A percentile compares a stretch with the other conserved stretches of the same genome.
phyloP scores from a whole-genome alignment of 1,140 invertebrate species.

The Papilio polyxenes region DNA sequence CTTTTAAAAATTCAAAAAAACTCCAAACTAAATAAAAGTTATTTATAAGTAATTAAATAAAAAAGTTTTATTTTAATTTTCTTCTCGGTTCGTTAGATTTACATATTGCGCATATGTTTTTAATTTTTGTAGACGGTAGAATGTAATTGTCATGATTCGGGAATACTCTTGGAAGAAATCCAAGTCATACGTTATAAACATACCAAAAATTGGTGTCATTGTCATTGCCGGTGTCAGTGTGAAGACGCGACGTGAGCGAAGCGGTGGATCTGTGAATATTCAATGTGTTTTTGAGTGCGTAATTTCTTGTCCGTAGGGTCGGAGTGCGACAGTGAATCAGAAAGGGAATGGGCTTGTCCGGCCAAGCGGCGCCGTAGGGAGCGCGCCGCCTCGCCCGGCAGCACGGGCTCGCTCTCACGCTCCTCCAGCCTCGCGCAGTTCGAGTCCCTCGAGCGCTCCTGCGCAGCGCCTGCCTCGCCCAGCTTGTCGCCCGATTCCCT shows the following conservation, averaged over 20 bases:
- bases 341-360: slow-evolving; percentile 89
- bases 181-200: slow-evolving; percentile 54
- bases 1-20: not conserved
- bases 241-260: slow-evolving; percentile 36
- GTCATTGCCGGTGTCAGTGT: slow-evolving; percentile 65
- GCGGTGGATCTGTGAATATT: slow-evolving; percentile 12
- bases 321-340: slow-evolving; percentile 82
- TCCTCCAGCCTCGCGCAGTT: slow-evolving; percentile 90
- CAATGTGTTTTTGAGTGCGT: slow-evolving; percentile 35
- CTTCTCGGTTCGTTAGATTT: not conserved
- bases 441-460: slow-evolving; percentile 88
- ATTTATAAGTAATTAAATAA: not conserved
- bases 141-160: slow-evolving; percentile 39
- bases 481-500: slow-evolving; percentile 73
- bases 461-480: slow-evolving; percentile 75
- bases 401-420: slow-evolving; percentile 82
- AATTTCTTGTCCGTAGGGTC: slow-evolving; percentile 61
- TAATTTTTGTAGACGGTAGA: slow-evolving; percentile 40
- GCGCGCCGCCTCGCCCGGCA: slow-evolving; percentile 68
- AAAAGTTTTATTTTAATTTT: not conserved
- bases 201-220: slow-evolving; percentile 65
- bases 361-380: slow-evolving; percentile 86
- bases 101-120: not conserved
- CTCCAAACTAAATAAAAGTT: not conserved
- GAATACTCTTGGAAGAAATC: slow-evolving; percentile 57